phyloP scores from a whole-genome alignment of 2,113 vertebrate genomes.

The Vireo altiloquus region DNA sequence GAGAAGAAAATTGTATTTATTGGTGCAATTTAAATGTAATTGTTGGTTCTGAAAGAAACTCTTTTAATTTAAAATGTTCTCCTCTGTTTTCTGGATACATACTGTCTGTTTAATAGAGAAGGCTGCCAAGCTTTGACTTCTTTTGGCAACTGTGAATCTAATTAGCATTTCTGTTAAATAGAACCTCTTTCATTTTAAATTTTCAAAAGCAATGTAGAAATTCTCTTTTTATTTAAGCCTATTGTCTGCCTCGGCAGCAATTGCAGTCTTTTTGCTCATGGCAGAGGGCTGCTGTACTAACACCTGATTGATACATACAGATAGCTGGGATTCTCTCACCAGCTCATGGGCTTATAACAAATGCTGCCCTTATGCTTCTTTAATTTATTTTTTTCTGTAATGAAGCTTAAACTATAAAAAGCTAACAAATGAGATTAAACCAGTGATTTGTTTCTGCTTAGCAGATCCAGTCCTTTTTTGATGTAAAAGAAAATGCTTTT shows the following conservation, averaged over 20 bases:
- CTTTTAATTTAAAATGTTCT: slow-evolving; percentile 25
- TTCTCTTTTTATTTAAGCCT: not conserved
- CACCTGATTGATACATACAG: not conserved
- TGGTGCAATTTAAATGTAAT: slow-evolving; percentile 4
- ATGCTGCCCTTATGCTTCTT: not conserved
- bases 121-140: slow-evolving; percentile 25
- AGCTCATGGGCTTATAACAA: not conserved
- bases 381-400: not conserved
- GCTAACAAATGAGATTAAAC: not conserved
- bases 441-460: not conserved
- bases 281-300: not conserved
- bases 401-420: not conserved
- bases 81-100: slow-evolving; percentile 24
- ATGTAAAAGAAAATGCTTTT: not conserved
- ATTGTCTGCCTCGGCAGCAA: not conserved
- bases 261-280: not conserved
- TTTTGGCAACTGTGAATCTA: not conserved
- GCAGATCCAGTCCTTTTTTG: not conserved
- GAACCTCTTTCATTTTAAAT: not conserved
- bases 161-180: slow-evolving; percentile 48
- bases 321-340: not conserved
- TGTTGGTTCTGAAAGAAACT: slow-evolving; percentile 33
- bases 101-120: not conserved
- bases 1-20: slow-evolving; percentile 23
- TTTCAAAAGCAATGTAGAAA: not conserved